Evolutionary conservation across 2,888 invertebrate species (phyloP), one percentile per base, ranked within the genome.

Genomic region (Calliopum simillimum): DNA sequence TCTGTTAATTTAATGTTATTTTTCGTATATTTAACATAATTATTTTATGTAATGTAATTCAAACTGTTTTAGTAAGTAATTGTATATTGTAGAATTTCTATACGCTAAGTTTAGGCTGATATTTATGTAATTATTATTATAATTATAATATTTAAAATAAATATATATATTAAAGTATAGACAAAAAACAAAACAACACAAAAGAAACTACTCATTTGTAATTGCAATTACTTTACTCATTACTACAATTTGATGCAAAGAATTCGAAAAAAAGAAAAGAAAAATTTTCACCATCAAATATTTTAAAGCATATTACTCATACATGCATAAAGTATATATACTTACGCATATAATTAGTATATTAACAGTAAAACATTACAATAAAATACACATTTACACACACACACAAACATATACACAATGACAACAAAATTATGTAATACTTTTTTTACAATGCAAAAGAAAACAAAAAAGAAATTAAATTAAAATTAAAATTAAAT

Each of bases 361-460:
- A 56, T 14, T 58, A 58, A 56, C 43, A 58, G 21, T 44, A 61
- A 41, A n/a, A 51, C 21, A 13, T 56, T 61, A 11, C 21, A 19
- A 19, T 25, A 43, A 55, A 19, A 56, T 43, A 67, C 58, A 70
- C 19, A 56, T 69, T 41, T 55, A 69, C 58, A 51, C 25, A 61
- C 77, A 77, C 74, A 77, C 71, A 74, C 21, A 78, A 67, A 76
- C 41, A 72, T 33, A 71, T 58, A 72, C 62, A 71, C 21, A 41
- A 51, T 69, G 55, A 68, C 33, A 43, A 55, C 46, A 16, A 56
- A 23, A 81, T 80, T 79, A 79, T 80, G 79, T 81, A 80, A 79
- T 81, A 77, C 78, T 80, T 80, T 75, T 80, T 81, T 80, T 72
- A 72, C 70, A 65, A 70, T 70, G 77, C 75, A 77, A 77, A 71